Evolutionary conservation across 2,113 vertebrate genomes (phyloP).

Genomic region (Cheirogaleus medius): DNA sequence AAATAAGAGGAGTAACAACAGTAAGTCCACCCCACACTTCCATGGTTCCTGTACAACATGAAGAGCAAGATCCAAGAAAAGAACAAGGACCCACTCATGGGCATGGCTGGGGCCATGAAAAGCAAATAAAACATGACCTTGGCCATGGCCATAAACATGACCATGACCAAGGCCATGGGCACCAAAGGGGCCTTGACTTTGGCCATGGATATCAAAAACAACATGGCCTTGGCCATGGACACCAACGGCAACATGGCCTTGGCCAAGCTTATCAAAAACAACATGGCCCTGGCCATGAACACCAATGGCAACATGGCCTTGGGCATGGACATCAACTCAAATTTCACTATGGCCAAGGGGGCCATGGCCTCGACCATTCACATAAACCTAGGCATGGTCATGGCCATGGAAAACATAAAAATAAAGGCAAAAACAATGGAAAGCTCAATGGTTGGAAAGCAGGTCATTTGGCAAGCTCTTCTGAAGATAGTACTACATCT

Average conservation of each 20-base stretch:
- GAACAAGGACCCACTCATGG: not conserved
- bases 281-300: slow-evolving; percentile 19
- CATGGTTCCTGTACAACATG: slow-evolving; percentile 43
- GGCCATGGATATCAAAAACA: not conserved
- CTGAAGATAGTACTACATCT: slow-evolving; percentile 73
- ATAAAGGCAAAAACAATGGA: slow-evolving; percentile 57
- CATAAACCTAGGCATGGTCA: slow-evolving; percentile 8
- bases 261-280: slow-evolving; percentile 1
- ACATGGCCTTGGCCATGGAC: not conserved
- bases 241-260: not conserved
- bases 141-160: slow-evolving; percentile 19
- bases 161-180: slow-evolving; percentile 35
- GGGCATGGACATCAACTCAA: not conserved
- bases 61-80: slow-evolving; percentile 47
- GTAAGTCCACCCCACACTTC: not conserved
- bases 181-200: not conserved
- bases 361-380: not conserved
- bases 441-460: slow-evolving; percentile 31
- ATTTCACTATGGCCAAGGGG: not conserved
- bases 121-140: slow-evolving; percentile 7
- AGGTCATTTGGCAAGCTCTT: slow-evolving; percentile 83
- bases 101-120: slow-evolving; percentile 52
- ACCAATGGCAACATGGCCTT: not conserved
- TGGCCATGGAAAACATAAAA: slow-evolving; percentile 56
- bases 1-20: not conserved